Percentiles rank a stretch among this genome's conserved stretches.
phyloP scores from a whole-genome alignment of 2,888 invertebrate species.

The Phania funesta region DNA sequence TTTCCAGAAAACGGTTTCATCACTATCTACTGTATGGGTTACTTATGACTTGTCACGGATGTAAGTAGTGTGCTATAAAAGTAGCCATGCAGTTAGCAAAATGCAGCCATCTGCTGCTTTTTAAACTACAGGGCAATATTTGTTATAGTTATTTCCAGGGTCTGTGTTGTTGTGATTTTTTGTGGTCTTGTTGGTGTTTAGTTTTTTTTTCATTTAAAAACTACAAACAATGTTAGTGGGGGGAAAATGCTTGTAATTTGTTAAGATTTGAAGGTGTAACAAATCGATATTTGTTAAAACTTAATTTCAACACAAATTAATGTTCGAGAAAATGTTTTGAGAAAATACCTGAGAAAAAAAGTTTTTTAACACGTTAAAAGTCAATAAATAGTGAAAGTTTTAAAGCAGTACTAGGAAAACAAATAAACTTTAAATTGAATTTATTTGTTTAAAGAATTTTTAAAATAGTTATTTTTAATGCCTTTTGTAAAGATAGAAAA shows the following conservation, averaged over 20 bases:
- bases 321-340: not conserved
- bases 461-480: too few relatives aligned
- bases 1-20: too few relatives aligned
- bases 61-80: too few relatives aligned
- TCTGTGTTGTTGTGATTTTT: constrained; percentile 33
- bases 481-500: too few relatives aligned
- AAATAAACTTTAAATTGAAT: too few relatives aligned
- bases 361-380: too few relatives aligned
- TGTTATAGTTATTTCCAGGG: constrained; percentile 7
- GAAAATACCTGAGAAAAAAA: not conserved
- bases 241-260: not conserved
- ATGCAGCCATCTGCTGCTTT: not conserved
- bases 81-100: not conserved
- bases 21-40: too few relatives aligned
- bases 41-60: too few relatives aligned
- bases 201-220: not conserved
- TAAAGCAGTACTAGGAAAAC: too few relatives aligned
- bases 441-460: too few relatives aligned
- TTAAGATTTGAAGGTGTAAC: constrained; percentile 4
- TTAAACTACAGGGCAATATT: not conserved
- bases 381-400: too few relatives aligned
- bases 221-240: not conserved
- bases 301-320: not conserved
- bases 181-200: too few relatives aligned
- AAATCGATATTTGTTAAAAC: constrained; percentile 1